These are phyloP conservation scores for Aplocera efformata DNA, from an alignment of 2,888 invertebrate genomes.

Conservation along the genomic window DNA sequence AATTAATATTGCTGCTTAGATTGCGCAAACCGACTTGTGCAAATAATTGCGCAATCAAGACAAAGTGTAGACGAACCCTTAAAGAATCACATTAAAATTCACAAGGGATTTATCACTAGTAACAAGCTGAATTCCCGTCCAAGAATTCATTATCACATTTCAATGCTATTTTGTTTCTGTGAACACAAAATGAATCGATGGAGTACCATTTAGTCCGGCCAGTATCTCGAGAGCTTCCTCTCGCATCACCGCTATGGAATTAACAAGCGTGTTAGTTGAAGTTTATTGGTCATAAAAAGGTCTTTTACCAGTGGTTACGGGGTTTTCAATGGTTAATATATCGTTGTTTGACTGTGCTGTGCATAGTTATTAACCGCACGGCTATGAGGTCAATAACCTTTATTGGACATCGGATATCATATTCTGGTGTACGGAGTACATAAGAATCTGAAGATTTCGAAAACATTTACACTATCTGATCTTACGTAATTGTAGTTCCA, in stretches of 20 bases:
- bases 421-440: conserved; percentile 2
- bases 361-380: conserved; percentile 50
- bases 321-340: conserved; percentile 59
- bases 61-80: too few species aligned
- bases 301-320: conserved; percentile 44
- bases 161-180: conserved; percentile 55
- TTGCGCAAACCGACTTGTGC: too few species aligned
- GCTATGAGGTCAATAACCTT: conserved; percentile 22
- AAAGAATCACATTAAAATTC: conserved; percentile 1
- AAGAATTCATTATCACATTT: conserved; percentile 43
- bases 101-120: conserved; percentile 5
- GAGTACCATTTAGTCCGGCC: conserved; percentile 50
- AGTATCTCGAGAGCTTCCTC: conserved; percentile 41
- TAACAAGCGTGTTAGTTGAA: conserved; percentile 26
- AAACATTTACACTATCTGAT: too few species aligned
- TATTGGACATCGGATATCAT: conserved; percentile 15
- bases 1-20: too few species aligned
- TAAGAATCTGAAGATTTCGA: too few species aligned
- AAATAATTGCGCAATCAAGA: too few species aligned
- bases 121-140: not conserved
- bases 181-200: conserved; percentile 55
- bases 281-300: conserved; percentile 39
- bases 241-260: conserved; percentile 31
- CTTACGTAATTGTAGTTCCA: too few species aligned
- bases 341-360: conserved; percentile 45